Evolutionary conservation across 2,113 vertebrate genomes (phyloP).

Genomic region (Tetraodon nigroviridis): DNA sequence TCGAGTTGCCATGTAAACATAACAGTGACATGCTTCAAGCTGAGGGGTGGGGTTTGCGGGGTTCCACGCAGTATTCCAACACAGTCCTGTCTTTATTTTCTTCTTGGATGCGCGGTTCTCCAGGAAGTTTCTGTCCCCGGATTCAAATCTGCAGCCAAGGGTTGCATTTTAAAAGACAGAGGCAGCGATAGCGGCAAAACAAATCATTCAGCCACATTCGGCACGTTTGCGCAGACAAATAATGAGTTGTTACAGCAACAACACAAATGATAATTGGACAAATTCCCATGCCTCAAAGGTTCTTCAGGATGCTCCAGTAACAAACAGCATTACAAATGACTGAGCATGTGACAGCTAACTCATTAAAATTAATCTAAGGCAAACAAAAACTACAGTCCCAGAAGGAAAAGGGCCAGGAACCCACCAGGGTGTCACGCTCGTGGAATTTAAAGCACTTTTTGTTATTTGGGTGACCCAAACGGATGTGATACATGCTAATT

Average conservation of each 20-base stretch:
- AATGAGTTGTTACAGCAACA: constrained; percentile 25
- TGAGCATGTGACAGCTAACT: constrained; percentile 50
- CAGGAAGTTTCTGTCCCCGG: constrained; percentile 18
- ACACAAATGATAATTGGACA: constrained; percentile 34
- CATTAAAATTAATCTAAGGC: constrained; percentile 35
- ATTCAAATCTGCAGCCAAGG: neutral
- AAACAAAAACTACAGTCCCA: constrained; percentile 22
- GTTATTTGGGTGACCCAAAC: constrained; percentile 43
- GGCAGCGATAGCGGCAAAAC: neutral
- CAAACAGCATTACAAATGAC: constrained; percentile 45
- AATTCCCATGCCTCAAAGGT: constrained; percentile 30
- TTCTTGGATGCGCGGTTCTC: constrained; percentile 41
- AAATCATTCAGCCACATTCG: neutral
- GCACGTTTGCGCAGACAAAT: neutral
- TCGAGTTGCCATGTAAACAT: constrained; percentile 79
- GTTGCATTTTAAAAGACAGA: neutral
- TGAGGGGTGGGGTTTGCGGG: constrained; percentile 26
- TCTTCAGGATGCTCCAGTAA: constrained; percentile 28
- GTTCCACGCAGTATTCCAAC: constrained; percentile 46
- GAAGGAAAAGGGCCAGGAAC: constrained; percentile 23
- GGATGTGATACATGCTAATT: constrained; percentile 2
- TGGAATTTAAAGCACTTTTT: constrained; percentile 36
- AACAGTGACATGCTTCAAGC: constrained; percentile 65
- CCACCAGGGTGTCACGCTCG: constrained; percentile 14
- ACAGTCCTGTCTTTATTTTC: constrained; percentile 60